Evolutionary conservation across 35 echinoderm and acorn worm species (phyloP).

Genomic region (Apostichopus japonicus): DNA sequence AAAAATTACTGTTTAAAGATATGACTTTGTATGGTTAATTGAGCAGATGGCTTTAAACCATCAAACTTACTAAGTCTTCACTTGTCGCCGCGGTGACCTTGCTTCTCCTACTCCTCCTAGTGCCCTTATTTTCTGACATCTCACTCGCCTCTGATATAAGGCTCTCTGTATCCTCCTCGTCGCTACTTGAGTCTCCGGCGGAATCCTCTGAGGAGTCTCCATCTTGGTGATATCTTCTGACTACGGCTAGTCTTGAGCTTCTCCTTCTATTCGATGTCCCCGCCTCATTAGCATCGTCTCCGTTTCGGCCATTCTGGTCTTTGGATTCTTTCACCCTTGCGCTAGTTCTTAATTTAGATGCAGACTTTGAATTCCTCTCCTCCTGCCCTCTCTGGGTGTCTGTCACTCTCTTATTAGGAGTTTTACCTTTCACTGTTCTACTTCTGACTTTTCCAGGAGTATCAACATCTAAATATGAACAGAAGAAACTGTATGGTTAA

Average conservation of each 20-base stretch:
- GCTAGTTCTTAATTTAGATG: neutral
- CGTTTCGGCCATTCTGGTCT: neutral
- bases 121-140: neutral
- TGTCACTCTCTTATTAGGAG: neutral
- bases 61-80: neutral
- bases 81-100: neutral
- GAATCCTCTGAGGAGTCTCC: constrained; percentile 7
- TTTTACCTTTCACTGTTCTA: neutral
- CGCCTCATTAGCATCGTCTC: neutral
- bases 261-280: constrained; percentile 30
- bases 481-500: too few relatives aligned
- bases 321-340: neutral
- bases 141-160: constrained; percentile 15
- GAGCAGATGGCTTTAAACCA: neutral
- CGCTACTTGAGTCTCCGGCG: neutral
- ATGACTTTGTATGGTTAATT: too few relatives aligned
- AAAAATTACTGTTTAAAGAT: too few relatives aligned
- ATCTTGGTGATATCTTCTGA: neutral
- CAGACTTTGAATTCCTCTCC: neutral
- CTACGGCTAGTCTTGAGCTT: constrained; percentile 24
- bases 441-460: neutral
- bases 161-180: neutral
- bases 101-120: neutral
- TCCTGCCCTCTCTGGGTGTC: neutral
- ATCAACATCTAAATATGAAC: neutral